Base-by-base conservation (phyloP, 1,140 invertebrate species). In the Agrilus planipennis region DNA sequence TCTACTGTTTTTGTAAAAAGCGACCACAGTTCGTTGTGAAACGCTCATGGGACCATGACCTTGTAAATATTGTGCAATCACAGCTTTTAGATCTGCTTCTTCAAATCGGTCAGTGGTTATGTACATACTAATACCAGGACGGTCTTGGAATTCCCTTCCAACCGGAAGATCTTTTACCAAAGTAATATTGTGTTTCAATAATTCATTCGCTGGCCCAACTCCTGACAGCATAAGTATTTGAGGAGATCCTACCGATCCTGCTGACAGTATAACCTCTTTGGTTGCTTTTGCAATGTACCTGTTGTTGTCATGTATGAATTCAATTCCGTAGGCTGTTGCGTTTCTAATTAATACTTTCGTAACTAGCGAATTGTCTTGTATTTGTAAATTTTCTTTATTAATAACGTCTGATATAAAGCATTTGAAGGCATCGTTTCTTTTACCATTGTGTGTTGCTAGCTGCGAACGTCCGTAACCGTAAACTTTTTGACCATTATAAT, bases 61-160 rank as follows among this genome's bases (percentile, higher is more conserved):
- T 4, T 17, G 3, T 20, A 34, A 3, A 20, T 34, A 34, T n/a
- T 41, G n/a, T 21, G 37, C 11, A 10, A 53, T 16, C 9, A 28
- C 23, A 16, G 44, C 34, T 15, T 39, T 18, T n/a, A 49, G 17
- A n/a, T n/a, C n/a, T n/a, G 10, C 32, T 23, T 21, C 21, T 29
- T 15, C 34, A 19, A 12, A 16, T 28, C 10, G 23, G 31, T 7
- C 29, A 34, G 4, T 22, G 22, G 32, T 47, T 53, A 6, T 46
- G 44, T 39, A 25, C 62, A 28, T 64, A 68, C 0, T 71, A 60
- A 0, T 48, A 18, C 10, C 76, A 18, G 83, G 79, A 58, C 85
- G 82, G 50, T 85, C 82, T 62, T 80, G 79, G 15, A 88, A 60
- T 56, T 87, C 84, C 50, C 74, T 68, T 0, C 85, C 85, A 5